A percentile compares a stretch with the other conserved stretches of the same genome.
Conservation (phyloP, 2,797 vertebrate genomes). For the Toxotes lorentzi region DNA sequence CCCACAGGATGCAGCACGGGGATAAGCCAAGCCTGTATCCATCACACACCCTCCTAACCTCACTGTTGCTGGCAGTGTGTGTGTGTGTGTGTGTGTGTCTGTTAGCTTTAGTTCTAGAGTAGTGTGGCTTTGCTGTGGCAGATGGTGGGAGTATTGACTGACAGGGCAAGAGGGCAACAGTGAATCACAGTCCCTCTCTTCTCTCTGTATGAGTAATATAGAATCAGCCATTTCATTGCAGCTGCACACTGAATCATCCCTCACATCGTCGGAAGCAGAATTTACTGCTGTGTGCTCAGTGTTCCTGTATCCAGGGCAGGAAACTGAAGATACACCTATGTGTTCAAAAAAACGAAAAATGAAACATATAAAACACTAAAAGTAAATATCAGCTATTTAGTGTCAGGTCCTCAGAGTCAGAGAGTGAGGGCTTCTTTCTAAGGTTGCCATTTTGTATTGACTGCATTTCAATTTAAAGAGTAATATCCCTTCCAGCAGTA, state of each 20-base stretch:
- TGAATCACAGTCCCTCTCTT: constrained; percentile 52
- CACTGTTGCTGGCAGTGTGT: not conserved
- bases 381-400: constrained; percentile 23
- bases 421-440: not conserved
- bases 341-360: constrained; percentile 13
- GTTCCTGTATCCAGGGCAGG: constrained; percentile 42
- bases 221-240: constrained; percentile 61
- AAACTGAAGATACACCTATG: constrained; percentile 24
- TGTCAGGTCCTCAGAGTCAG: not conserved
- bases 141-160: constrained; percentile 74
- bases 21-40: constrained; percentile 43
- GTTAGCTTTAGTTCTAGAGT: constrained; percentile 38
- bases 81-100: constrained; percentile 21
- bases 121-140: constrained; percentile 70
- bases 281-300: constrained; percentile 14
- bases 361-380: constrained; percentile 13
- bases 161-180: constrained; percentile 58
- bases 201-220: constrained; percentile 45
- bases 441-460: not conserved
- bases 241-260: constrained; percentile 61
- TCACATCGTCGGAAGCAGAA: constrained; percentile 27
- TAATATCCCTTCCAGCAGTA: too few species aligned
- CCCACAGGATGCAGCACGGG: constrained; percentile 26
- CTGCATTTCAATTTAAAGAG: too few species aligned
- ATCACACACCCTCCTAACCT: constrained; percentile 33